Evolutionary conservation across 1,140 invertebrate genomes (phyloP).

Genomic region (Neodiprion virginianus): DNA sequence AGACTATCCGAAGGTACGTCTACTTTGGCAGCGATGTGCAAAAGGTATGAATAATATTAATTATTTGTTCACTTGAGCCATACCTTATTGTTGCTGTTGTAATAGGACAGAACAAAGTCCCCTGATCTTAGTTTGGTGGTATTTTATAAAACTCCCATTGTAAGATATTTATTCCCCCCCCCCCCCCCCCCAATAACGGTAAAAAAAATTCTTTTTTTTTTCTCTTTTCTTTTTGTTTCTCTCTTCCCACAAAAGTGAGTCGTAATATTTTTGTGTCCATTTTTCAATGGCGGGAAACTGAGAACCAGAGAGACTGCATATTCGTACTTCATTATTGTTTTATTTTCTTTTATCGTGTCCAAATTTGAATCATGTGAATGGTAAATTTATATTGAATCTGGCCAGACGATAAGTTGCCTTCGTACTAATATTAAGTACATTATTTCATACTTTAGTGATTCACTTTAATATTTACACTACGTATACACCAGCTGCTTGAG

Average conservation of each 20-base stretch:
- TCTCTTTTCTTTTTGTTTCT: neutral
- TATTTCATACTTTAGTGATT: neutral
- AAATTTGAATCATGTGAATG: neutral
- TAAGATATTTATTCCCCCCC: neutral
- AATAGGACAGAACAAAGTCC: neutral
- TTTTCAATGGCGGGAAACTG: no score
- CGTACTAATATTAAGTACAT: no score
- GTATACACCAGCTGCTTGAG: neutral
- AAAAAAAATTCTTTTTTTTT: neutral
- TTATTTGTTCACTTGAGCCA: neutral
- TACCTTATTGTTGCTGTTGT: neutral
- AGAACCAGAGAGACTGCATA: no score
- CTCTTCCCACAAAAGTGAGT: neutral
- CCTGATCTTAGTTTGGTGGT: neutral
- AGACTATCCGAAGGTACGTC: slow-evolving; percentile 43
- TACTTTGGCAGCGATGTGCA: slow-evolving; percentile 56
- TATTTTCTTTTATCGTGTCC: neutral
- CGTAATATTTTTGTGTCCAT: no score
- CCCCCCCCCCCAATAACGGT: neutral
- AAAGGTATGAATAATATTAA: neutral
- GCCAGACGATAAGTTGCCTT: no score
- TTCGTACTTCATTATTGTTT: neutral
- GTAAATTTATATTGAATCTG: neutral
- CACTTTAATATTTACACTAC: neutral
- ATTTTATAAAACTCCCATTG: neutral